These are phyloP conservation scores for Anoplolepis gracilipes DNA, from an alignment of 1,140 invertebrate species.

Conservation along the genomic window DNA sequence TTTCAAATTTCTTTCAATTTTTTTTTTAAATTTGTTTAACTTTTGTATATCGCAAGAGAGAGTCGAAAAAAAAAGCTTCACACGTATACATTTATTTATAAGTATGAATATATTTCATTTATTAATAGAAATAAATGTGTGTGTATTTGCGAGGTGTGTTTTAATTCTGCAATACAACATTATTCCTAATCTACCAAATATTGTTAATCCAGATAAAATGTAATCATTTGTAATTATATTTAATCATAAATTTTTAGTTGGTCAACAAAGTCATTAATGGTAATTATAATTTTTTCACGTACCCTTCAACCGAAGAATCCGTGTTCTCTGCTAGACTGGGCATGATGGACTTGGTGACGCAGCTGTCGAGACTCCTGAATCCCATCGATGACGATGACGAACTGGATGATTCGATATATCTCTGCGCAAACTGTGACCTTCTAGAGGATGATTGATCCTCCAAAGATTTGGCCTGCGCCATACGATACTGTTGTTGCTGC, in stretches of 20 bases:
- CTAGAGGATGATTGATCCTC: slow-evolving; percentile 86
- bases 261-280: not conserved
- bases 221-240: not conserved
- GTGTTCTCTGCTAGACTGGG: slow-evolving; percentile 87
- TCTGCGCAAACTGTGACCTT: slow-evolving; percentile 85
- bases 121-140: not conserved
- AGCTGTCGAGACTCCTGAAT: slow-evolving; percentile 87
- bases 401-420: slow-evolving; percentile 86
- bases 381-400: slow-evolving; percentile 87
- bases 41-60: not conserved
- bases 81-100: not conserved
- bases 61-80: no score
- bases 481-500: slow-evolving; percentile 80
- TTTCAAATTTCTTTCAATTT: not conserved
- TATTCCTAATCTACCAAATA: not conserved
- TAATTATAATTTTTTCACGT: slow-evolving; percentile 62
- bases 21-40: not conserved
- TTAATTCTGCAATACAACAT: not conserved
- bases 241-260: not conserved
- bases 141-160: no score
- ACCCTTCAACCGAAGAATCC: slow-evolving; percentile 87
- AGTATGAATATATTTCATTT: not conserved
- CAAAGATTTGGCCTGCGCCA: slow-evolving; percentile 87
- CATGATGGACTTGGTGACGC: slow-evolving; percentile 84
- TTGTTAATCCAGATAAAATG: not conserved